Evolutionary conservation across 1,140 invertebrate genomes (phyloP), one percentile per base, ranked within the genome.

Genomic region (Drosophila repleta): DNA sequence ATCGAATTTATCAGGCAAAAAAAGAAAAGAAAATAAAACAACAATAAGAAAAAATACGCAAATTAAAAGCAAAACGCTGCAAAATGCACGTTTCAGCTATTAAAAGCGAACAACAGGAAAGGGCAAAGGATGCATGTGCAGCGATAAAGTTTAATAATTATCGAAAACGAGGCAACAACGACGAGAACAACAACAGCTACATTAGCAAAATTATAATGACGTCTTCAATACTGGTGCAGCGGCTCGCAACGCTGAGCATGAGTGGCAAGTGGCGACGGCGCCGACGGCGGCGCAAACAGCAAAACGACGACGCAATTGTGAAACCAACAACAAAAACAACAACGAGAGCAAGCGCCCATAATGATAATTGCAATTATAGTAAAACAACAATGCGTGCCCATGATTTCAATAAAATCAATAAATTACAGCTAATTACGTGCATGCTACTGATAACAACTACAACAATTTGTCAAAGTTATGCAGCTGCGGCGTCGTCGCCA

Each of bases 391-490:
- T 43, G 55, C 39, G 55, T 45, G 20, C 41, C 67, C 79, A 77
- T 88, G 83, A 88, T 79, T 88, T 88, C 74, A 90, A 88, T 88
- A 90, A 88, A 87, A 79, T 90, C 88, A 90, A 90, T 90, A 90
- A 90, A 90, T 80, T 90, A 75, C 68, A 79, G 76, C 79, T 90
- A 90, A 88, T 90, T 83, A 90, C 88, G 71, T 79, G 75, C 69
- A 81, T 90, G 62, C 70, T 88, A 61, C 89, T 90, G 88, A 88
- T 90, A 90, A 90, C 79, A 64, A 69, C 89, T 58, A 74, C 79
- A 75, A 88, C 83, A 89, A 88, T 88, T 88, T 88, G 83, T 89
- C 83, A 89, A 83, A 88, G 69, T 58, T 62, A 62, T 55, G 78
- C 37, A 21, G 65, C 21, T 11, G 71, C 71, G n/a, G 76, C 84